Percentiles rank a stretch among this genome's conserved stretches.
Conservation (phyloP, 2,113 vertebrate genomes). For the Archilochus colubris region DNA sequence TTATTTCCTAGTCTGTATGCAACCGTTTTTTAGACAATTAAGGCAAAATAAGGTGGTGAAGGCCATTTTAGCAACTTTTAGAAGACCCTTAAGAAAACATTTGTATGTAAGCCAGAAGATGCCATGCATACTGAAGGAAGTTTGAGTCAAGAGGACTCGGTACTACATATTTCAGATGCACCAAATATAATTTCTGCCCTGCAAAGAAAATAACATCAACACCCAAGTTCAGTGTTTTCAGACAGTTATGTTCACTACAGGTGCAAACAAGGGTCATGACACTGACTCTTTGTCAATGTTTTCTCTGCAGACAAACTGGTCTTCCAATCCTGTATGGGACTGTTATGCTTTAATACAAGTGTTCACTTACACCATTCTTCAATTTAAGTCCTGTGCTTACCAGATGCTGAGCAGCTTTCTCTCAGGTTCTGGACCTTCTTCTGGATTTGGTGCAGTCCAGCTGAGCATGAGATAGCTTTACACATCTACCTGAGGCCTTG, state of each 20-base stretch:
- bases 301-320: not conserved
- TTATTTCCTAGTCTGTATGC: not conserved
- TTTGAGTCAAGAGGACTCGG: not conserved
- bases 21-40: not conserved
- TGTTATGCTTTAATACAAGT: not conserved
- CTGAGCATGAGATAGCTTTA: not conserved
- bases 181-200: not conserved
- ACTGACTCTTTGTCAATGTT: not conserved
- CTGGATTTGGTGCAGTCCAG: not conserved
- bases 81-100: not conserved
- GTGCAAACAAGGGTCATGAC: not conserved
- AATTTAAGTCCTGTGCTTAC: not conserved
- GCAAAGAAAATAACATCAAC: not conserved
- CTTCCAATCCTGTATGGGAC: not conserved
- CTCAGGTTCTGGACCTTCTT: not conserved
- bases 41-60: not conserved
- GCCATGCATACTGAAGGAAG: not conserved
- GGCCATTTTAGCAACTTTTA: not conserved
- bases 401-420: not conserved
- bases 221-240: not conserved
- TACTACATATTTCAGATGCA: not conserved
- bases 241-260: not conserved
- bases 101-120: not conserved
- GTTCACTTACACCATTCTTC: not conserved
- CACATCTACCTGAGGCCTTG: not conserved